Evolutionary conservation across 2,888 invertebrate genomes (phyloP).

Genomic region (Apantesis nais): DNA sequence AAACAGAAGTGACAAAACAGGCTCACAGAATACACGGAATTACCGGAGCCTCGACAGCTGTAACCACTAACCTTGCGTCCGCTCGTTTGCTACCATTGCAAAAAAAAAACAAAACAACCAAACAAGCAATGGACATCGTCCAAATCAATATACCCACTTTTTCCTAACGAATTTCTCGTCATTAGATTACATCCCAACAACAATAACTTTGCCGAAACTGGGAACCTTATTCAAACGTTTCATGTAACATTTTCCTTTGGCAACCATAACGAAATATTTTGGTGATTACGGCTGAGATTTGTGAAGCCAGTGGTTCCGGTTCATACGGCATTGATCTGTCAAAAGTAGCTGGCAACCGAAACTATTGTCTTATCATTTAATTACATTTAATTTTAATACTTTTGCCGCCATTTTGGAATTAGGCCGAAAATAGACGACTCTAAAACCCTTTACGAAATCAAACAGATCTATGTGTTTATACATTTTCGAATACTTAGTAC

Average conservation of each 20-base stretch:
- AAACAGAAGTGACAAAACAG: too few species aligned
- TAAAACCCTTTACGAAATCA: not conserved
- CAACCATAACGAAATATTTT: conserved; percentile 10
- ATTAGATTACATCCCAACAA: conserved; percentile 43
- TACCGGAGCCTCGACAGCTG: too few species aligned
- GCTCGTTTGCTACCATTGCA: too few species aligned
- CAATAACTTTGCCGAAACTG: conserved; percentile 25
- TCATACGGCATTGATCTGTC: conserved; percentile 72
- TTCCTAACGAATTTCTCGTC: conserved; percentile 39
- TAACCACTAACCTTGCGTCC: too few species aligned
- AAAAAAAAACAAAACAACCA: not conserved
- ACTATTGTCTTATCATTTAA: conserved; percentile 50
- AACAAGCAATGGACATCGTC: conserved; percentile 49
- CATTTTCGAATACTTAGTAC: not conserved
- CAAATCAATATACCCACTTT: conserved; percentile 37
- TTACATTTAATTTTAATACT: conserved; percentile 31
- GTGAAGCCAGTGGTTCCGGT: conserved; percentile 67
- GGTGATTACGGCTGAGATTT: conserved; percentile 43
- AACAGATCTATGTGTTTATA: not conserved
- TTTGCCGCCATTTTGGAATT: conserved; percentile 14
- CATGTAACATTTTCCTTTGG: conserved; percentile 41
- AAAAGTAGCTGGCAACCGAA: conserved; percentile 49
- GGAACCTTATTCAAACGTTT: conserved; percentile 15
- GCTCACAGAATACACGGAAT: too few species aligned
- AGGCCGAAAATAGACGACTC: not conserved